Base-by-base conservation (phyloP, 2,797 vertebrate genomes). In the Buphagus erythrorhynchus region DNA sequence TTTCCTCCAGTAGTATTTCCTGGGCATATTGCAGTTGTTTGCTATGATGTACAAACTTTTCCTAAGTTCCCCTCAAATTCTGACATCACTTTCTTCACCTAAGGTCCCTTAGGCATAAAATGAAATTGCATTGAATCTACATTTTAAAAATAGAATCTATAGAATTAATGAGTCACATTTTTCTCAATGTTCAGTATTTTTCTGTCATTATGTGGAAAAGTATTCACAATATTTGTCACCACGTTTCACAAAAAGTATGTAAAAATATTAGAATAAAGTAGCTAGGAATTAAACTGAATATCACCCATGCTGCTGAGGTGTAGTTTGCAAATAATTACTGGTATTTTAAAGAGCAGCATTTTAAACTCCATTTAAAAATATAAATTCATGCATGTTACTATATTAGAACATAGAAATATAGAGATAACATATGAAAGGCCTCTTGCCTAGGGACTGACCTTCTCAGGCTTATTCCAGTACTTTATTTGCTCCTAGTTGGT, bases 361-460 rank as follows among this genome's bases (percentile, higher is more conserved):
- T 67, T 80, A 95, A 96, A 90, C 55, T 89, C 84, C 48, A 92
- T 84, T 95, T 96, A 49, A 96, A 97, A 94, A 93, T 62, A 94
- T 11, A 94, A 97, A 95, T 91, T 74, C 54, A 92, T 76, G 83
- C 76, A 86, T 40, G 33, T 89, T 93, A 76, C 86, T 96, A 87
- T 90, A 96, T 95, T 93, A 96, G 90, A 96, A 94, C 59, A 95
- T 16, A 92, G 95, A 88, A 95, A 93, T 84, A 97, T 68, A 96
- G 91, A 97, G 66, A 96, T 52, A 94, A 88, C 45, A 88, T 74
- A 95, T 2, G 12, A 96, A 96, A 97, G 93, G 72, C 81, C 95
- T 96, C 91, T 96, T 97, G 96, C 80, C 92, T 96, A 93, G 73
- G 96, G 90, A 98, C 97, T 98, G 97, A 98, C 98, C 98, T 98